Evolutionary conservation across 2,113 vertebrate genomes (phyloP), one percentile per base, ranked within the genome.

Genomic region (Poeciliopsis retropinna): DNA sequence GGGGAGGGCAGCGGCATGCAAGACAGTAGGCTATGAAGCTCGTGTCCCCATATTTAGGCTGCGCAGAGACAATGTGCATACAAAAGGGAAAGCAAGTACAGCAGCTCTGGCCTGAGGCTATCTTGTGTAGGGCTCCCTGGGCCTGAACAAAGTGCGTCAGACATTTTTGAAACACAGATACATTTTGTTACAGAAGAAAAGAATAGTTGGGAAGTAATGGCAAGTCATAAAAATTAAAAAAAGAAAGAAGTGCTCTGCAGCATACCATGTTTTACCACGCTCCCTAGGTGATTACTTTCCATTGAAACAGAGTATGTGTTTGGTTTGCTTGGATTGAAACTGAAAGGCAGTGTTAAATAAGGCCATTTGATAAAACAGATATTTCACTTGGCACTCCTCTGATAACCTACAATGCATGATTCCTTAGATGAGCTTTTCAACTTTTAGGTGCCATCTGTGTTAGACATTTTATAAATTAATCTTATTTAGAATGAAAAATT

Each of bases 351-450:
- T 92, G 89, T 91, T 90, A 92, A 96, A 95, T 95, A 94, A 93
- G 94, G 90, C 93, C 92, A 92, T 95, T 96, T 96, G 95, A 96
- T 95, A 95, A 94, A 95, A 96, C 95, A 89, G 90, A 96, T 94
- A 96, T 89, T 94, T 96, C 94, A 96, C 96, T 95, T 96, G 95
- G 96, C 96, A 97, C 79, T 94, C 95, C 92, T 94, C 93, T 95
- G 95, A 93, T 94, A 94, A 90, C 2, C 90, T 85, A 90, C 90
- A 89, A 87, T 78, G 70, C 91, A 94, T 87, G 91, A 94, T 95
- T 92, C 91, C 92, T 94, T 93, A n/a, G 89, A 94, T 78, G 89
- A 92, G 89, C 85, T 89, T 91, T 95, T 94, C 93, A 91, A 91
- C 94, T 92, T 89, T 84, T 81, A 93, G 92, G 94, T 94, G 85